Base-by-base conservation (phyloP, 2,113 vertebrate species). In the Oncorhynchus gorbuscha region DNA sequence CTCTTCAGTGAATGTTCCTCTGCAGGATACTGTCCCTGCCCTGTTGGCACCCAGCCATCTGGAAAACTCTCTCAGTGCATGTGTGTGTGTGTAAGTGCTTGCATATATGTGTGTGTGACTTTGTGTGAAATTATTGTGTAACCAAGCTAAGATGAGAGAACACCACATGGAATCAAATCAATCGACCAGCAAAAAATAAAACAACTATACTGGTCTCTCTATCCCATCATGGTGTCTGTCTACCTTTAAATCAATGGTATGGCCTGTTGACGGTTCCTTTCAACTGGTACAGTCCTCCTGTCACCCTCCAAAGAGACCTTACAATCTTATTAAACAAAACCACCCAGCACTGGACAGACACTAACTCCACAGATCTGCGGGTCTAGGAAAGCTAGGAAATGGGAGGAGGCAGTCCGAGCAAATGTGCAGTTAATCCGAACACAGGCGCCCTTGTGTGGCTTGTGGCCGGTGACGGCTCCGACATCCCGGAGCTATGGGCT, bases 21-120 rank as follows among this genome's bases (percentile, higher is more conserved):
- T 78, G 73, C 67, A 81, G 83, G 62, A 72, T 73, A 45, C 77
- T 69, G 72, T 28, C 71, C 7, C n/a, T 5, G 14, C 49, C 48
- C 74, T 73, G 64, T 69, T 55, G 76, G 49, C 12, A 68, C 24
- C 3, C 4, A 69, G 58, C 30, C 9, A 58, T 26, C n/a, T 61
- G 49, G n/a, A 65, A 3, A 26, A 12, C 39, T 35, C 9, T 45
- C 39, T 45, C 39, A 7, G 26, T 26, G 26, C 2, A 2, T 26
- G 28, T 28, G 28, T 51, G 8, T 48, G 32, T 58, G 45, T 5
- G 22, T 62, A 45, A 62, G 28, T 39, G 70, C 13, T 48, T 72
- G 39, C 39, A 39, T 39, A 39, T 2, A 48, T 39, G 39, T 39
- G 39, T 39, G 39, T 58, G 69, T 14, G 69, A 49, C 16, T 22